Evolutionary conservation across 2,888 invertebrate genomes (phyloP).

Genomic region (Eustalomyia histrio): DNA sequence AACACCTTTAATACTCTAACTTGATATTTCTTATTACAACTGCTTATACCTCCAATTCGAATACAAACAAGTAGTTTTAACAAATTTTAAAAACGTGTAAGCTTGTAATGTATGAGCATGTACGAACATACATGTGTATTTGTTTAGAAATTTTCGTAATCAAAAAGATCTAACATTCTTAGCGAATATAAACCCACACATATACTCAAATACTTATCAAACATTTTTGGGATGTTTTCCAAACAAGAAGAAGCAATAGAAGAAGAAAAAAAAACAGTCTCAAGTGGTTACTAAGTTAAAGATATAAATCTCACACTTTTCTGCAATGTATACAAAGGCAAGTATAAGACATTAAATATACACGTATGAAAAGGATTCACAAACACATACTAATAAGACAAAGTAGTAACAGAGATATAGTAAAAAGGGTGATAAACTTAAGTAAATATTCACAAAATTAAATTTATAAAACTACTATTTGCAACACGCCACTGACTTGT

Average conservation of each 20-base stretch:
- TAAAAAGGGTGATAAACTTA: neutral
- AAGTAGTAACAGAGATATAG: neutral
- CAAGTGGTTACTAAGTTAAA: slow-evolving; percentile 72
- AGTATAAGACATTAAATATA: slow-evolving; percentile 27
- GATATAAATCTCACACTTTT: slow-evolving; percentile 50
- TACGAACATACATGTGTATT: neutral
- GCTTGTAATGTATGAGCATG: slow-evolving; percentile 28
- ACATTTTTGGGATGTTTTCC: slow-evolving; percentile 49
- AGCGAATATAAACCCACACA: slow-evolving; percentile 17
- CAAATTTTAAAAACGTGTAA: slow-evolving; percentile 60
- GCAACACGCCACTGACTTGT: slow-evolving; percentile 3
- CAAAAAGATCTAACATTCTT: neutral
- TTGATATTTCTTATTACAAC: neutral
- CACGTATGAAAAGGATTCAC: slow-evolving; percentile 9
- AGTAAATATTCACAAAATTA: too few relatives aligned
- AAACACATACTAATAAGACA: neutral
- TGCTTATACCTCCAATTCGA: neutral
- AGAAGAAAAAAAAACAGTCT: slow-evolving; percentile 66
- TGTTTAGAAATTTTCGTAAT: slow-evolving; percentile 11
- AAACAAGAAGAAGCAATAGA: slow-evolving; percentile 17
- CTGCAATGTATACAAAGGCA: slow-evolving; percentile 20
- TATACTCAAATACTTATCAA: slow-evolving; percentile 19
- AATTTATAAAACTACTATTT: too few relatives aligned
- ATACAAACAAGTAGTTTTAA: neutral
- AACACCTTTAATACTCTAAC: slow-evolving; percentile 48